These are phyloP conservation scores for roundworm (Caenorhabditis elegans) DNA, from an alignment of 1,140 invertebrate genomes.

Conservation along the genomic window DNA sequence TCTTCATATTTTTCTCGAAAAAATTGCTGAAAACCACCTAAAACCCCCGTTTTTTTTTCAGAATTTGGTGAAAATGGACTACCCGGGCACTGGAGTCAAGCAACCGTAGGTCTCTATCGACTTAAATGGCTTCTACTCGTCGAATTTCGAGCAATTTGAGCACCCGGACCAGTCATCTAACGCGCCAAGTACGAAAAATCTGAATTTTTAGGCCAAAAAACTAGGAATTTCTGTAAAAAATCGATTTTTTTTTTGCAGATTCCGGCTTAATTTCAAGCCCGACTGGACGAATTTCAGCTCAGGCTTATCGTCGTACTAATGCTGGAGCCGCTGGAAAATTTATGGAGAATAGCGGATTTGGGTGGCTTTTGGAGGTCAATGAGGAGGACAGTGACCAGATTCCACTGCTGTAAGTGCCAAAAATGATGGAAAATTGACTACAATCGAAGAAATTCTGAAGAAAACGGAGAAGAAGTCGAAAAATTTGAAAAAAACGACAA, in stretches of 20 bases:
- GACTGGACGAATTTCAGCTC: neutral
- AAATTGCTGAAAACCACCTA: no score
- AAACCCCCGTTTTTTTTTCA: neutral
- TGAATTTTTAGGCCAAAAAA: neutral
- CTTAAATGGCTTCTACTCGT: neutral
- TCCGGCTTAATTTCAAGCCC: neutral
- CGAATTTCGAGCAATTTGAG: neutral
- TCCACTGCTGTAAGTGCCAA: slow-evolving; percentile 66
- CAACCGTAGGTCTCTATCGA: neutral
- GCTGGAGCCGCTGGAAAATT: neutral
- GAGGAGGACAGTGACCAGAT: slow-evolving; percentile 64
- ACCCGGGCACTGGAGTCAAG: neutral
- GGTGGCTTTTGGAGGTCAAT: slow-evolving; percentile 68
- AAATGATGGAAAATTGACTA: neutral
- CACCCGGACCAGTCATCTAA: neutral
- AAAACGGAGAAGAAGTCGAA: no score
- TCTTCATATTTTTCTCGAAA: no score
- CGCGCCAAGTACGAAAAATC: neutral
- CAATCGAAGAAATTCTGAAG: neutral
- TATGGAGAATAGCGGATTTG: slow-evolving; percentile 67
- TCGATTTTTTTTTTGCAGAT: neutral
- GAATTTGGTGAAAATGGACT: no score
- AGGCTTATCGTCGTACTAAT: neutral
- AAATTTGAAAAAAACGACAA: no score
- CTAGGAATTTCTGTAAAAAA: neutral